phyloP scores from a whole-genome alignment of 2,113 vertebrate species.

The Lasiurus borealis region DNA sequence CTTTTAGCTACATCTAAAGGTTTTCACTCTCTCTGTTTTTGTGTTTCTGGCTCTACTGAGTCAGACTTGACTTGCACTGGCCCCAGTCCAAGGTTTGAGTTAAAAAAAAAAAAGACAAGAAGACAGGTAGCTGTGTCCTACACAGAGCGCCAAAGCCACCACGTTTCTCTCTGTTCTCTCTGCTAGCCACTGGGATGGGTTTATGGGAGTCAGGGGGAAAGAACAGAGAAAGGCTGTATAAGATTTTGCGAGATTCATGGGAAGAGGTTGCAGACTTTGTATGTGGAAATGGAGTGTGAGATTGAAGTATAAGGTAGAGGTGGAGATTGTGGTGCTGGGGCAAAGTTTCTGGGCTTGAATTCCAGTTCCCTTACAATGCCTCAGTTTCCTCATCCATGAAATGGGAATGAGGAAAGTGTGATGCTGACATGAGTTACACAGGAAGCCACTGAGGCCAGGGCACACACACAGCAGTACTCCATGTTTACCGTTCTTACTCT shows the following conservation, averaged over 20 bases:
- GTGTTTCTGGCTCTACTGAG: constrained; percentile 15
- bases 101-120: background rate
- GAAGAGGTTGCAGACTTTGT: background rate
- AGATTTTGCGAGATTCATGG: background rate
- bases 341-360: background rate
- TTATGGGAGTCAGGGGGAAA: background rate
- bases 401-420: too few relatives aligned
- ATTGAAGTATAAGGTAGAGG: background rate
- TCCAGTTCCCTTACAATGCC: background rate
- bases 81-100: background rate
- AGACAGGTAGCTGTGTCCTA: background rate
- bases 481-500: rapidly evolving
- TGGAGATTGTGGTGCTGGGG: background rate
- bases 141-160: background rate
- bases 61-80: background rate
- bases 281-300: background rate
- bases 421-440: background rate
- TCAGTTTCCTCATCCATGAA: background rate
- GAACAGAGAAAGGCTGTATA: background rate
- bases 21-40: constrained; percentile 20
- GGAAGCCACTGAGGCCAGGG: background rate
- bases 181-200: background rate
- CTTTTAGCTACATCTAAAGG: background rate
- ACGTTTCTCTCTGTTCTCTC: background rate
- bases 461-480: too few relatives aligned